Evolutionary conservation across 2,888 invertebrate genomes (phyloP), one percentile per base, ranked within the genome.

Genomic region (Eurytoma californica): DNA sequence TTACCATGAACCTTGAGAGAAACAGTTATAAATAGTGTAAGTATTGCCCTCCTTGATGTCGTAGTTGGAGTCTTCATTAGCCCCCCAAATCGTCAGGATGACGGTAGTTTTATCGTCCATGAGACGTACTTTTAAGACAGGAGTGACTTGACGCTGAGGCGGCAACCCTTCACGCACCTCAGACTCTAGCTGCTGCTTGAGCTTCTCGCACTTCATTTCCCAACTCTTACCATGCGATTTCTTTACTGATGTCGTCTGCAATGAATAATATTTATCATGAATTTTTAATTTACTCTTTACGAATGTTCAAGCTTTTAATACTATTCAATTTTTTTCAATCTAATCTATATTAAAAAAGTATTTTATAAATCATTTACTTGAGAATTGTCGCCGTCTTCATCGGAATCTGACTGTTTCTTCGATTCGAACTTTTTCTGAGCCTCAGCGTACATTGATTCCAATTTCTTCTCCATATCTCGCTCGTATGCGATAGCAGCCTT

Each of bases 41-140:
- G 92, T 91, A 39, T 87, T 87, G 5, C 94, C 94, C 90, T 96
- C 95, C 83, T 91, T 92, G 0, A 95, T 88, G 7, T 93, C 86
- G 20, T 92, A 91, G 16, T 91, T 82, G 18, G 94, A 89, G 2
- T 93, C 93, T 30, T 94, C 94, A 18, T 91, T 91, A 0, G 95
- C 94, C 72, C 93, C 92, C 96, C 96, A 96, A 79, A 96, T 91
- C 9, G 94, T 94, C 83, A 95, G 88, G 85, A 92, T 88, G 4
- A 91, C 92, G 75, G 87, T 87, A 39, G 86, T 86, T 4, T 88
- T 85, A 63, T 88, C 88, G 82, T 92, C 92, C 49, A 91, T 84
- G 13, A 92, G 86, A 49, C 91, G 88, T 74, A 92, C 83, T 86
- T 91, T 92, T 70, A 91, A 83, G 68, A 92, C 85, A 1, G 91